Evolutionary conservation across 1,140 invertebrate genomes (phyloP), one percentile per base, ranked within the genome.

Genomic region (Zaprionus davidi): DNA sequence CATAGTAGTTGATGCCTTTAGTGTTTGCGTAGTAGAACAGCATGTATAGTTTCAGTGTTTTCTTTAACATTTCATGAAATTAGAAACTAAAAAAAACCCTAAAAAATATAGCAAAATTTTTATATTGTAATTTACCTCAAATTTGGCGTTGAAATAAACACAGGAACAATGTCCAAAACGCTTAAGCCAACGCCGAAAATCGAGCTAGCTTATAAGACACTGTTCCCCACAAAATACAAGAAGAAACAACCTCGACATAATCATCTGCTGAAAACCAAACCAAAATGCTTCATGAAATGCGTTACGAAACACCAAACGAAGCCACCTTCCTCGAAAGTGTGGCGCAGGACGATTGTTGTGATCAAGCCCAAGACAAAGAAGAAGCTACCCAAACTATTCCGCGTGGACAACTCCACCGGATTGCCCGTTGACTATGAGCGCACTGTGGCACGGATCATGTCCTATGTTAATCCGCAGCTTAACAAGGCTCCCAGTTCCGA

Each of bases 351-450:
- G 1, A 55, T 71, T 13, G 62, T 78, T 0, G 20, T 70, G 2
- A 55, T 12, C 0, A 86, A 81, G 26, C 65, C 73, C 0, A 88
- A 75, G 28, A 5, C n/a, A 11, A 64, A 60, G 15, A 6, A 15
- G 0, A 38, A 38, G 38, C 2, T 87, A 0, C 83, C 83, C 0
- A 55, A 49, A 17, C 24, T 88, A 9, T 87, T 87, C n/a, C 81
- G 84, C 0, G 20, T 67, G 22, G 83, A 87, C 38, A 22, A 38
- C 1, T 2, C n/a, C 7, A 87, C 83, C 0, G 83, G 83, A 0
- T 28, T 87, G 34, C 83, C 83, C 1, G 5, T 88, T 41, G 83
- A 88, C 31, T 87, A 87, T n/a, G 83, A 87, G 41, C 71, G 44
- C 3, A 87, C 66, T 1, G 83, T 88, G 11, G 62, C 87, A 2